These are phyloP conservation scores for Lutra lutra DNA, from an alignment of 2,797 vertebrate genomes.

Conservation along the genomic window DNA sequence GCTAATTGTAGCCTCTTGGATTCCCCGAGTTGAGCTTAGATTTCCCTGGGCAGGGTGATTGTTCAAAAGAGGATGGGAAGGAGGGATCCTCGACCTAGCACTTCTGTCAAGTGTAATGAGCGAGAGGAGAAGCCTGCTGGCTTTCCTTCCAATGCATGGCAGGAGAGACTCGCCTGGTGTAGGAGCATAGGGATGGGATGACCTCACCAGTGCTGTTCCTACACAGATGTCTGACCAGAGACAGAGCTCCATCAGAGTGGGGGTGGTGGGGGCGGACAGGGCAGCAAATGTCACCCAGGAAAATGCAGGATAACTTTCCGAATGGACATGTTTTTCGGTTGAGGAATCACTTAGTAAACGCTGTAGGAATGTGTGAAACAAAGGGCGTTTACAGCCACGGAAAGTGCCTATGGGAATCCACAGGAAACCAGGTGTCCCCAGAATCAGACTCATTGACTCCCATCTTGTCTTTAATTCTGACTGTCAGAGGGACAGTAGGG, in stretches of 20 bases:
- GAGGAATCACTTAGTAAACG: background rate
- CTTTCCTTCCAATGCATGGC: background rate
- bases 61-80: slow-evolving; percentile 54
- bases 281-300: background rate
- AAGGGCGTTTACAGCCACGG: background rate
- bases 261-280: too few relatives aligned
- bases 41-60: slow-evolving; percentile 72
- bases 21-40: slow-evolving; percentile 73
- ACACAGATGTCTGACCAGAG: background rate
- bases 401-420: background rate
- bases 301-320: background rate
- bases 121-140: slow-evolving; percentile 28
- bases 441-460: background rate
- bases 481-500: accelerated
- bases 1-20: slow-evolving; percentile 63
- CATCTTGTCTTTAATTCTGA: background rate
- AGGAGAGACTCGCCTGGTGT: slow-evolving; percentile 37
- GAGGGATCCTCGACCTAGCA: background rate
- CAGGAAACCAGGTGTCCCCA: background rate
- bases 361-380: background rate
- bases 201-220: background rate
- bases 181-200: background rate
- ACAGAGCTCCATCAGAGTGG: background rate
- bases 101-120: slow-evolving; percentile 59
- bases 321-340: background rate